These are phyloP conservation scores for Redunca redunca DNA, from an alignment of 2,113 vertebrate species.

Conservation along the genomic window DNA sequence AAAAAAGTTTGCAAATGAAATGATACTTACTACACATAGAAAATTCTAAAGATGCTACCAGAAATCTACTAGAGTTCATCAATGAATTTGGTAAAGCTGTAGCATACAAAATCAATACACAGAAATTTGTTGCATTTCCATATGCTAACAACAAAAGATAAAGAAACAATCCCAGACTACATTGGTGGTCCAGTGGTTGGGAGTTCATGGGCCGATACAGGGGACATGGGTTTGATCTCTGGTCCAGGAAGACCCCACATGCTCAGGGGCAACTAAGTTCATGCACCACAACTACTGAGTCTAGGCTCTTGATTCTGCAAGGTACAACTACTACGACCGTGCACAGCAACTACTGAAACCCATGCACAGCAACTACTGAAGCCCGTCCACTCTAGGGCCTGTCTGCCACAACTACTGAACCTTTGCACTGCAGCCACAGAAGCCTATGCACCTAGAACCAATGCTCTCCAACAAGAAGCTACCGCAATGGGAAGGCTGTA, in stretches of 20 bases:
- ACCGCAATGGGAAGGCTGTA: background rate
- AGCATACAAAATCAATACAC: background rate
- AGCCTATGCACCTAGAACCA: background rate
- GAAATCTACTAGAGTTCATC: background rate
- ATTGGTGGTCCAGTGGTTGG: background rate
- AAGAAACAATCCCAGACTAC: background rate
- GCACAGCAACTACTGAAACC: background rate
- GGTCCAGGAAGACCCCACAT: background rate
- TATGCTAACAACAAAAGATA: background rate
- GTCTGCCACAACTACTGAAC: background rate
- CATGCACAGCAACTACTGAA: background rate
- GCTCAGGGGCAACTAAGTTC: background rate
- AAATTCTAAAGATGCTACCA: background rate
- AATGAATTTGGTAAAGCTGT: background rate
- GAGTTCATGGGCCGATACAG: background rate
- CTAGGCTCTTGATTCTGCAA: background rate
- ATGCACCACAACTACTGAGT: background rate
- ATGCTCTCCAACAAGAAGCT: background rate
- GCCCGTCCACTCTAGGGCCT: background rate
- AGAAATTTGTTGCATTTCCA: background rate
- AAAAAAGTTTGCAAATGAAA: background rate
- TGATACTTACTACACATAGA: background rate
- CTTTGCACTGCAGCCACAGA: background rate
- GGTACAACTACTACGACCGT: background rate
- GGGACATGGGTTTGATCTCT: background rate